Evolutionary conservation across 2,113 vertebrate genomes (phyloP).

Genomic region (Pungitius pungitius): DNA sequence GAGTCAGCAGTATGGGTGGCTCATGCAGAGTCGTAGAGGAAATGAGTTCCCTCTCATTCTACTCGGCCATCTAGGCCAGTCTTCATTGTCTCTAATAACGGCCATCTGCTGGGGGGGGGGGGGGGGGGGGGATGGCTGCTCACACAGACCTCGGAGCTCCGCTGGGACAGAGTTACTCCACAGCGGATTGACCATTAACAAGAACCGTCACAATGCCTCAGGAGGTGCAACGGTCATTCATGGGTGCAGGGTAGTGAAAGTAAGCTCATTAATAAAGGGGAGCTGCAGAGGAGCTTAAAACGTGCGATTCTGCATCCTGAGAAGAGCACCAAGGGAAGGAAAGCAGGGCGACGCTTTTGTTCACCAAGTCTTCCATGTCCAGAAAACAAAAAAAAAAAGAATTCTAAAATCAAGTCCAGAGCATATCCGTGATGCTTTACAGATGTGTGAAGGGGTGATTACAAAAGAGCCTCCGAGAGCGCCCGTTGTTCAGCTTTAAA

Average conservation of each 20-base stretch:
- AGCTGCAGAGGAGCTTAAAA: background rate
- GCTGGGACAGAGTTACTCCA: slow-evolving; percentile 4
- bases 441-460: slow-evolving; percentile 33
- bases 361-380: slow-evolving; percentile 14
- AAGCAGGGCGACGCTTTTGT: too few species aligned
- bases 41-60: slow-evolving; percentile 57
- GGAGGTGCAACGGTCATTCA: background rate
- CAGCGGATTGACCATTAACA: background rate
- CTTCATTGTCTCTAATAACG: slow-evolving; percentile 72
- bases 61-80: slow-evolving; percentile 48
- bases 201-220: background rate
- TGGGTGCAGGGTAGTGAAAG: background rate
- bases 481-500: slow-evolving; percentile 38
- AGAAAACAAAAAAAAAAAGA: background rate
- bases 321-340: background rate
- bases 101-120: slow-evolving; percentile 71
- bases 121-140: too few species aligned
- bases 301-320: background rate
- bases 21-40: slow-evolving; percentile 50
- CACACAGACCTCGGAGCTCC: slow-evolving; percentile 32
- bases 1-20: slow-evolving; percentile 29
- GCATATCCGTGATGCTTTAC: slow-evolving; percentile 24
- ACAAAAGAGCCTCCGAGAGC: background rate
- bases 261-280: background rate
- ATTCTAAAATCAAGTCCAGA: slow-evolving; percentile 7